Base-by-base conservation (phyloP, 64 coral and sea anemone species). In the Astreopora myriophthalma region DNA sequence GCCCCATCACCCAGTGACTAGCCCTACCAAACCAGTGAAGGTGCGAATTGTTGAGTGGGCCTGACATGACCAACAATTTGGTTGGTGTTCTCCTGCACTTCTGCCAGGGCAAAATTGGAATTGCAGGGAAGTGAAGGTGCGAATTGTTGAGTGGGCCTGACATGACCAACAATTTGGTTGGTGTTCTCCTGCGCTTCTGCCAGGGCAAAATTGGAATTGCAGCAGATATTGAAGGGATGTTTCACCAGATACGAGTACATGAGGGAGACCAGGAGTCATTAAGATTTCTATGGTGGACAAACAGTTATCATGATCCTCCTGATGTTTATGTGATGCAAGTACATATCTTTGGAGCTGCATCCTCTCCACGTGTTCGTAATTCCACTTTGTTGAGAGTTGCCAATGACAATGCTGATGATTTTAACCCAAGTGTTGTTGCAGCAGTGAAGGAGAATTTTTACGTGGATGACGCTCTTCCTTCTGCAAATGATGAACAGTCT, bases 231-330 rank as follows among this genome's bases (percentile, higher is more conserved):
- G 82, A 97, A 49, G 61, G 35, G 8, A 93, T 93, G 91, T 97
- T 96, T 28, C 65, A 90, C 55, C 82, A 93, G 28, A 75, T 98
- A 24, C n/a, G 38, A 27, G 84, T 98, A 3, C 17, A 51, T 16
- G 51, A 86, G 29, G 64, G 84, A 13, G 87, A 94, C 37, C 81
- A 86, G 80, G 66, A 90, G 40, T 57, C 82, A 13, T 48, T 97
- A 34, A 63, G 87, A 14, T 93, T 96, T 28, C 44, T 98, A 17
- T 98, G 92, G 95, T 94, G 85, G 94, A 75, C 71, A 13, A 80
- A 87, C 20, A 39, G 46, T 3, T 70, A 63, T 66, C 46, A 91
- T 2, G 7, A 81, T 29, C 42, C 81, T 1, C 88, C 65, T 12
- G 73, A 91, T 11, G 87, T 79, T 26, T 95, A 91, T 26, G 44